Percentiles rank a stretch among this genome's conserved stretches.
These are phyloP conservation scores for Opisthograptis luteolata DNA, from an alignment of 2,888 invertebrate species.

Conservation along the genomic window DNA sequence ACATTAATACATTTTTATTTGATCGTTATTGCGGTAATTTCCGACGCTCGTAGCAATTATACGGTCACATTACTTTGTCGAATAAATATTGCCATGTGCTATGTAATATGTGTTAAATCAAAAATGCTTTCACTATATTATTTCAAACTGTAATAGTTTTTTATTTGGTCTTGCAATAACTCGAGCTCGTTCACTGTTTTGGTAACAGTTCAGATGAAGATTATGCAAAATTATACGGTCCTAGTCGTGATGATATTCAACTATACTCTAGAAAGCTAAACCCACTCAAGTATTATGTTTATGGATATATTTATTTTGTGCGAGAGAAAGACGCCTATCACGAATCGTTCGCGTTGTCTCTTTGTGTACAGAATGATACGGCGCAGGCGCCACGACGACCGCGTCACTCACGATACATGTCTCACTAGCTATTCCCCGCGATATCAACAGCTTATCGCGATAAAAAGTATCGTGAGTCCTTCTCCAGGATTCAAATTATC, in stretches of 20 bases:
- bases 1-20: constrained; percentile 19
- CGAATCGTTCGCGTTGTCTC: neutral
- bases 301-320: constrained; percentile 12
- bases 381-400: neutral
- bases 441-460: no score
- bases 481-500: no score
- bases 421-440: no score
- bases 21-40: constrained; percentile 16
- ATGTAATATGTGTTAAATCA: no score
- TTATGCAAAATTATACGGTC: constrained; percentile 4
- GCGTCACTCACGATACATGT: constrained; percentile 7
- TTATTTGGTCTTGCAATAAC: no score
- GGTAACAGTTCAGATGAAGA: constrained; percentile 1
- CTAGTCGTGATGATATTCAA: constrained; percentile 2
- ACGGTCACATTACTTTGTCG: constrained; percentile 12
- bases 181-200: neutral
- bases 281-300: constrained; percentile 9
- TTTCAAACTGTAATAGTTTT: no score
- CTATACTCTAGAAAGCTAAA: constrained; percentile 15
- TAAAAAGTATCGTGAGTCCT: no score
- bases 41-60: constrained; percentile 11
- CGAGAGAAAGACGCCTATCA: constrained; percentile 13
- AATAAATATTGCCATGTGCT: constrained; percentile 7
- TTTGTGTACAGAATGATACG: constrained; percentile 17
- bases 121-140: no score